Conservation (phyloP, 2,888 invertebrate species). For the Xestobium rufovillosum region DNA sequence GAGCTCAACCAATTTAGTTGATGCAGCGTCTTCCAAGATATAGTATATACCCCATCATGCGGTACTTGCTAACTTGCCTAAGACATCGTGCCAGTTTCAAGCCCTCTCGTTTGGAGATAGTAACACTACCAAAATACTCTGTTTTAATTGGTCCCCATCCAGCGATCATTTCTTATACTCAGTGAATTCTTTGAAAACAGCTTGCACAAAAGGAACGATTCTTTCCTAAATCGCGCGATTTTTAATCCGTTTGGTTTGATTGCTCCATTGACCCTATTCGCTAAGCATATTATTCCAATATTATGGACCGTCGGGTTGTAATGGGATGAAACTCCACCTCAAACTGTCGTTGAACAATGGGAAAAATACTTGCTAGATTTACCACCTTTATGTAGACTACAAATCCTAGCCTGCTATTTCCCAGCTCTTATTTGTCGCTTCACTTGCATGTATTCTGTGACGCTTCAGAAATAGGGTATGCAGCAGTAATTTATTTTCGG, state of each 20-base stretch:
- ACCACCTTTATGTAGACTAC: constrained; percentile 5
- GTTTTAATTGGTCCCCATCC: too few species aligned
- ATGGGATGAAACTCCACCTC: too few species aligned
- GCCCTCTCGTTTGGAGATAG: too few species aligned
- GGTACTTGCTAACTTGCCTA: too few species aligned
- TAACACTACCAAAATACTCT: too few species aligned
- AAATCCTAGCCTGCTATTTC: constrained; percentile 10
- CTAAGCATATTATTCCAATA: constrained; percentile 25
- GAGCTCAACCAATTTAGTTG: not conserved
- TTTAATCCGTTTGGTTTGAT: constrained; percentile 26
- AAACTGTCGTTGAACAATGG: constrained; percentile 18
- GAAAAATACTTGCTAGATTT: constrained; percentile 9
- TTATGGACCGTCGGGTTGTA: constrained; percentile 16
- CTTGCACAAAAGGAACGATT: constrained; percentile 26
- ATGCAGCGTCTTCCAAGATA: too few species aligned
- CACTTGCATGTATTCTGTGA: too few species aligned
- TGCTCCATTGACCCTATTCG: constrained; percentile 17
- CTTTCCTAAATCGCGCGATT: constrained; percentile 20
- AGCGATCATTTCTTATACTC: too few species aligned
- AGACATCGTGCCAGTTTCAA: too few species aligned
- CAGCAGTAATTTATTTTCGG: not conserved
- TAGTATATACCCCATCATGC: constrained; percentile 19
- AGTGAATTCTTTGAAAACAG: too few species aligned
- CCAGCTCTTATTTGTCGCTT: not conserved
- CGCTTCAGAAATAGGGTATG: too few species aligned